Conservation (phyloP, 2,113 vertebrate genomes). For the Malurus melanocephalus region DNA sequence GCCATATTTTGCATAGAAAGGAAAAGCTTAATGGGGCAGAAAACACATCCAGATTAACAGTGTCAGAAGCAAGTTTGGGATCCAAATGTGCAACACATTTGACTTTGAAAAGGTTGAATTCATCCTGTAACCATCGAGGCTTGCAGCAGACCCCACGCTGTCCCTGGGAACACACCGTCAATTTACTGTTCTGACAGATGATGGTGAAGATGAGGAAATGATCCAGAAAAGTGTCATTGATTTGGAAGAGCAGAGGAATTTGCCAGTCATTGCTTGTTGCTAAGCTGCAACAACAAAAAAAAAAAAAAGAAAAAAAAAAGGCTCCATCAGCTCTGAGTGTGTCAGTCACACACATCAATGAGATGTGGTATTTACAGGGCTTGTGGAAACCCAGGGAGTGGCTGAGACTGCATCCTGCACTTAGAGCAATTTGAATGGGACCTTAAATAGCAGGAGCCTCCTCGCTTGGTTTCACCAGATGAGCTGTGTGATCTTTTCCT, state of each 20-base stretch:
- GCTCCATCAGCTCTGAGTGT: not conserved
- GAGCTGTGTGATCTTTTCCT: not conserved
- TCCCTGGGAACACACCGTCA: not conserved
- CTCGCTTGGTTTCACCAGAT: not conserved
- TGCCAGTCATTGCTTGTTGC: conserved; percentile 41
- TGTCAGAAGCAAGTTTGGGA: not conserved
- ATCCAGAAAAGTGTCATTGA: conserved; percentile 56
- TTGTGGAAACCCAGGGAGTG: not conserved
- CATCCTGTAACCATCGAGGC: not conserved
- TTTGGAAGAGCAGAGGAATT: conserved; percentile 43
- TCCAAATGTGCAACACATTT: not conserved
- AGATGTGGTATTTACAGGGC: not conserved
- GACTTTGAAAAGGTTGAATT: conserved; percentile 15
- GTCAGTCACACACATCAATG: conserved; percentile 3
- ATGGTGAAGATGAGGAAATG: conserved; percentile 16
- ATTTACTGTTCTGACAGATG: conserved; percentile 2
- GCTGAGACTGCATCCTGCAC: not conserved
- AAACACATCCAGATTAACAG: not conserved
- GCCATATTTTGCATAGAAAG: not conserved
- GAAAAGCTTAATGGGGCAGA: not conserved
- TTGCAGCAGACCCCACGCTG: not conserved
- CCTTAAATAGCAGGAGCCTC: not conserved
- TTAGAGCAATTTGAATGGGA: not conserved
- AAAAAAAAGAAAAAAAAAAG: not conserved
- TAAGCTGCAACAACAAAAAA: not conserved